Evolutionary conservation across 1,140 invertebrate species (phyloP).

Genomic region (Riptortus pedestris): DNA sequence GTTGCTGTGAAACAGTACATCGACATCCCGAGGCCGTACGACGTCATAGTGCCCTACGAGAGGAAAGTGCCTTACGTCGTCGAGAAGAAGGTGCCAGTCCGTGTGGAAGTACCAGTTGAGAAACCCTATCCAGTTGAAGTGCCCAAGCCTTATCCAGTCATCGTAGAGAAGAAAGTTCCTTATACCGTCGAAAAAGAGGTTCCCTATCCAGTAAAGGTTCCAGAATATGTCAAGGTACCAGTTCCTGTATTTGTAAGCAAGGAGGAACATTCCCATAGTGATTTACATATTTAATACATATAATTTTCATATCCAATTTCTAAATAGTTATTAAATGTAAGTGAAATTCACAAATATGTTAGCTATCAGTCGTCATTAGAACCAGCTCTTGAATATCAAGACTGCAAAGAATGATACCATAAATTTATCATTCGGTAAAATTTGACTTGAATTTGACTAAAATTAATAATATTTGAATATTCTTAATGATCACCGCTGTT

Average conservation of each 20-base stretch:
- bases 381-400: too few species aligned
- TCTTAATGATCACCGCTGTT: too few species aligned
- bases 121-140: neutral
- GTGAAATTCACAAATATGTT: too few species aligned
- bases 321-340: too few species aligned
- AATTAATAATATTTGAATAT: too few species aligned
- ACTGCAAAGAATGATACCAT: too few species aligned
- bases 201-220: neutral
- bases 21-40: neutral
- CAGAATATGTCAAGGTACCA: conserved; percentile 64
- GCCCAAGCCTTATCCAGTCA: conserved; percentile 1
- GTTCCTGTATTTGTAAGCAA: conserved; percentile 68
- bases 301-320: too few species aligned
- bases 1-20: neutral
- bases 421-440: too few species aligned
- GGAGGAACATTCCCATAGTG: conserved; percentile 41
- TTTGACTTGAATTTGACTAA: too few species aligned
- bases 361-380: too few species aligned
- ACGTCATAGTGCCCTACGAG: neutral
- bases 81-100: conserved; percentile 56
- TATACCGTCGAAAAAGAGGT: neutral
- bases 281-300: too few species aligned
- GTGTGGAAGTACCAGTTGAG: neutral
- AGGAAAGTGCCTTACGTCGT: conserved; percentile 44
- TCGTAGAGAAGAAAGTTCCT: neutral